These are phyloP conservation scores for Bungarus multicinctus DNA, from an alignment of 2,113 vertebrate species.

Conservation along the genomic window DNA sequence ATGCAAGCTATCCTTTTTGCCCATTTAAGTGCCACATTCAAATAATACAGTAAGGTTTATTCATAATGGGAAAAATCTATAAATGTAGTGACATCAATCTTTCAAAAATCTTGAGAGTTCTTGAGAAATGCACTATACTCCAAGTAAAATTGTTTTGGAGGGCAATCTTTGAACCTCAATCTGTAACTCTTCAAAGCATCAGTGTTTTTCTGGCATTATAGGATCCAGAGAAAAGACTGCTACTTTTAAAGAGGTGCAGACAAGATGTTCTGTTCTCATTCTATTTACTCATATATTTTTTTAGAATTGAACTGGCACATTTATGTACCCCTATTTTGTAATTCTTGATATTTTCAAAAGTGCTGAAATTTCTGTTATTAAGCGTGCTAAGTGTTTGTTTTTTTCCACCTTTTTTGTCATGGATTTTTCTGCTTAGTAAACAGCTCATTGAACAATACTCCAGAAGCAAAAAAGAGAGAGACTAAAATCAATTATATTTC, in stretches of 20 bases:
- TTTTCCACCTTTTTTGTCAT: background rate
- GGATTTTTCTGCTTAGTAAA: background rate
- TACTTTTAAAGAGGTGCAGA: background rate
- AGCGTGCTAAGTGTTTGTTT: background rate
- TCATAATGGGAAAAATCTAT: background rate
- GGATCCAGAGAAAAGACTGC: background rate
- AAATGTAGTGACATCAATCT: background rate
- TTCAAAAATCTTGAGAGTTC: background rate
- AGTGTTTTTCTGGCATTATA: background rate
- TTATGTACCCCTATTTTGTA: background rate
- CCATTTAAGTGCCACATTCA: background rate
- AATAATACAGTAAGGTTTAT: background rate
- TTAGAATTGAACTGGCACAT: background rate
- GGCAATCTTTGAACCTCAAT: background rate
- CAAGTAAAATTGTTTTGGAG: background rate
- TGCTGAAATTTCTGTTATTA: background rate
- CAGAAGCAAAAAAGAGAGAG: background rate
- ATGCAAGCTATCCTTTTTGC: background rate
- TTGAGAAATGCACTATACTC: background rate
- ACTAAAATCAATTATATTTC: background rate
- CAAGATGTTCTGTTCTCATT: background rate
- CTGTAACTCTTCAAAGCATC: background rate
- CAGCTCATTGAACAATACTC: background rate
- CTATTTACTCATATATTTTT: background rate
- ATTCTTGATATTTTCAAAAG: background rate